Evolutionary conservation across 2,888 invertebrate genomes (phyloP).

Genomic region (Tipula unca): DNA sequence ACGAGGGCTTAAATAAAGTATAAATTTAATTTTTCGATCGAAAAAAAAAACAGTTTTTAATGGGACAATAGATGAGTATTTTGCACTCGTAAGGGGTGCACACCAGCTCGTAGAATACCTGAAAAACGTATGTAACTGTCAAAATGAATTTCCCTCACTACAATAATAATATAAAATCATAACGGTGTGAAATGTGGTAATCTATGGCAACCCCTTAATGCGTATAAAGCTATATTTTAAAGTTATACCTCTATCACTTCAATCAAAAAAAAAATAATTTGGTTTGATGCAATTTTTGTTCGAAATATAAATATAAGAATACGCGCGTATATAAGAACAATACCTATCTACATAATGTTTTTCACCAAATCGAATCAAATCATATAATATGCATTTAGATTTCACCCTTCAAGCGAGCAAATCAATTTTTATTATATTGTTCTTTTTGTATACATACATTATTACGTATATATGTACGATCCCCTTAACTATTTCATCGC

Average conservation of each 20-base stretch:
- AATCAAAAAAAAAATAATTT: not conserved
- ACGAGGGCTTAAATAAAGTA: not conserved
- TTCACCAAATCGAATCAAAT: conserved; percentile 14
- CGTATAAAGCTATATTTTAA: not conserved
- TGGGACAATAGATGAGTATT: not conserved
- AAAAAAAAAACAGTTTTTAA: not conserved
- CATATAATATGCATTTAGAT: conserved; percentile 4
- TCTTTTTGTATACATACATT: not conserved
- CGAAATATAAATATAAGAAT: not conserved
- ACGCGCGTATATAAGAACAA: not conserved
- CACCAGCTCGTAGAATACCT: not conserved
- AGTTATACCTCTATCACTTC: conserved; percentile 14
- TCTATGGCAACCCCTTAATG: not conserved
- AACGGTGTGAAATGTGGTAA: conserved; percentile 19
- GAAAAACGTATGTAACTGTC: conserved; percentile 8
- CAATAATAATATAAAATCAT: conserved; percentile 1
- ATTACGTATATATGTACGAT: not conserved
- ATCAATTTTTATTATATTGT: conserved; percentile 14
- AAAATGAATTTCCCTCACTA: not conserved
- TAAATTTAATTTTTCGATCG: not conserved
- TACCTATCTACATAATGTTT: conserved; percentile 4
- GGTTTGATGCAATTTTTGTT: not conserved
- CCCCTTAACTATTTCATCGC: not conserved
- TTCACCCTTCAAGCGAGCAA: not conserved
- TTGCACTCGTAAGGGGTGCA: not conserved